phyloP scores from a whole-genome alignment of 2,797 vertebrate genomes.

The Dallia pectoralis region DNA sequence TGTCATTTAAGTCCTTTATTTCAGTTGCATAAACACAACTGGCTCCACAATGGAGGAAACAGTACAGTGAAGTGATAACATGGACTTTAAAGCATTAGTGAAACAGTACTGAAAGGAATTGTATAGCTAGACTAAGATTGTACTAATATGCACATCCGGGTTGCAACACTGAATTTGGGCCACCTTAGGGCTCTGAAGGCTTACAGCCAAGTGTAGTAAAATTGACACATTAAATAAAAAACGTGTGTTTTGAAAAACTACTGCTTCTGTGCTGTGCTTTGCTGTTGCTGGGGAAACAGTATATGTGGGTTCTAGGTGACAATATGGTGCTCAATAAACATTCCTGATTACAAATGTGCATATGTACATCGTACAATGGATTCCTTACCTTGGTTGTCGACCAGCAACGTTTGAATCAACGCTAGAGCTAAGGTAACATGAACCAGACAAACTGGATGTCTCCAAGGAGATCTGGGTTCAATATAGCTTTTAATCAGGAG shows the following conservation, averaged over 20 bases:
- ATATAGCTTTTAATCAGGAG: background rate
- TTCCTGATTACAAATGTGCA: background rate
- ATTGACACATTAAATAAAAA: too few relatives aligned
- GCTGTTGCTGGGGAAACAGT: too few relatives aligned
- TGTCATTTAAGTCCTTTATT: slow-evolving; percentile 20
- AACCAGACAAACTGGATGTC: background rate
- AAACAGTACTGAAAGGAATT: background rate
- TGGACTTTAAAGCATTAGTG: slow-evolving; percentile 15
- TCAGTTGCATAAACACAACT: slow-evolving; percentile 19
- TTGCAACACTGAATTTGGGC: too few relatives aligned
- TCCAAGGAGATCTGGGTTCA: background rate
- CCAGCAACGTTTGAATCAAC: background rate
- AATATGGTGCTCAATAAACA: too few relatives aligned
- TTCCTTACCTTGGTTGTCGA: background rate
- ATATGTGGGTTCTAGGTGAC: too few relatives aligned
- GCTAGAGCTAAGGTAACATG: background rate
- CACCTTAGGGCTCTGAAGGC: too few relatives aligned
- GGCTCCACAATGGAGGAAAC: slow-evolving; percentile 12
- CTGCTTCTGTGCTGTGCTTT: too few relatives aligned
- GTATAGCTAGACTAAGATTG: too few relatives aligned
- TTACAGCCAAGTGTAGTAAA: too few relatives aligned
- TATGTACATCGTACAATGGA: slow-evolving; percentile 8
- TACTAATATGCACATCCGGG: too few relatives aligned
- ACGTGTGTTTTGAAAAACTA: too few relatives aligned
- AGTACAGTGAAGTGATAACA: background rate